Base-by-base conservation (phyloP, 2,888 invertebrate genomes). In the Agrochola macilenta region DNA sequence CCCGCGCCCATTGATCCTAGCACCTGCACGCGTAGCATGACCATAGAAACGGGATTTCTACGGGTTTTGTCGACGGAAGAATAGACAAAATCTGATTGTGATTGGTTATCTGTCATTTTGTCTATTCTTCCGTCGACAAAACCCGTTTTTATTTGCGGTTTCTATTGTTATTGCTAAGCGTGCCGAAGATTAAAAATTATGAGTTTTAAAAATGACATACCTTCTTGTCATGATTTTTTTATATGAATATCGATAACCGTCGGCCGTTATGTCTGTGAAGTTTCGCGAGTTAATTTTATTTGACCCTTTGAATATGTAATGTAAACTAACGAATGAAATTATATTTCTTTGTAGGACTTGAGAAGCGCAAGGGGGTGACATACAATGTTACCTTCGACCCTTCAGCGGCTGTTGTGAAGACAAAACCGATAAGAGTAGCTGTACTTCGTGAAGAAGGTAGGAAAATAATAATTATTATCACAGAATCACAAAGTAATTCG, bases 391-490 rank as follows among this genome's bases (percentile, higher is more conserved):
- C 97, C 0, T 98, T 98, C 86, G 97, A 98, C 91, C 98, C 98
- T 0, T 97, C 98, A 80, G 90, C 95, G 0, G 96, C 97, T 66
- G 92, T 97, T 64, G 89, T 95, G 1, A 94, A 96, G 78, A 93
- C 94, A 1, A 95, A 95, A 61, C 96, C 97, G 0, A 95, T 98
- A n/a, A 95, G 96, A 78, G 99, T 99, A 0, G 99, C 99, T 11
- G 99, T 99, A 1, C 96, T 99, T 66, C 97, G 99, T 63, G 99
- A 99, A 96, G 99, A 99, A 97, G 99, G 97, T 94, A 93, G 54
- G 26, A 66, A 49, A 43, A 63, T 58, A 73, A 39, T 64, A 49
- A 30, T 71, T 5, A 68, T 9, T 39, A 30, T 54, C 9, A 17
- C 23, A 14, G 20, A 52, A 52, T 52, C 3, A 52, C 52, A n/a